These are phyloP conservation scores for Herminia tarsipennalis DNA, from an alignment of 2,888 invertebrate genomes.

Conservation along the genomic window DNA sequence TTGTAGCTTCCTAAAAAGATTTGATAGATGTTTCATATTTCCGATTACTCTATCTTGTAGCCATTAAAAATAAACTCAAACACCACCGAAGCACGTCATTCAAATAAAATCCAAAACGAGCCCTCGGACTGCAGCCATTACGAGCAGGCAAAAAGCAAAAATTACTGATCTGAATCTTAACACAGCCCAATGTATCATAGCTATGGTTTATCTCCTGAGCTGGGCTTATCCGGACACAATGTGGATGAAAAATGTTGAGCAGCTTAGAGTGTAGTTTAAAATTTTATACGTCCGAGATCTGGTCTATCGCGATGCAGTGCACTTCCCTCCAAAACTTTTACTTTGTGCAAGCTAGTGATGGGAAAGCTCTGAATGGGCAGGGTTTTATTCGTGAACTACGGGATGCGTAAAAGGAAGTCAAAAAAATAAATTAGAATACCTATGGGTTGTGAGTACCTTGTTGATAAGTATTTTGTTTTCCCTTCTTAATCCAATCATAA, in stretches of 20 bases:
- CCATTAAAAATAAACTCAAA: neutral
- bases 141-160: conserved; percentile 37
- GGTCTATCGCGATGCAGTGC: conserved; percentile 50
- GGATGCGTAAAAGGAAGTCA: neutral
- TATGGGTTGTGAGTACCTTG: too few species aligned
- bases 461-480: too few species aligned
- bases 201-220: conserved; percentile 38
- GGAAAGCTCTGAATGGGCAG: neutral
- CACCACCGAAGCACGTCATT: conserved; percentile 1
- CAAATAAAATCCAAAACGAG: conserved; percentile 27
- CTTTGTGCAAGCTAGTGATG: conserved; percentile 39
- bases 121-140: conserved; percentile 23
- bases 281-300: conserved; percentile 51
- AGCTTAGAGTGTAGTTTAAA: conserved; percentile 51
- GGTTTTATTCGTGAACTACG: neutral
- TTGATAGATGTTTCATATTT: too few species aligned
- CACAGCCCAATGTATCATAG: conserved; percentile 44
- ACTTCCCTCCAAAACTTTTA: conserved; percentile 51
- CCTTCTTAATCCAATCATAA: too few species aligned
- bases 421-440: neutral
- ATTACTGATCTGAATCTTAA: conserved; percentile 43
- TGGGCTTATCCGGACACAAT: conserved; percentile 41
- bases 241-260: conserved; percentile 51
- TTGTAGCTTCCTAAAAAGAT: too few species aligned
- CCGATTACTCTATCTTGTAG: too few species aligned